A percentile compares a stretch with the other conserved stretches of the same genome.
phyloP scores from a whole-genome alignment of 1,140 invertebrate species.

The Drosophila oshimai region DNA sequence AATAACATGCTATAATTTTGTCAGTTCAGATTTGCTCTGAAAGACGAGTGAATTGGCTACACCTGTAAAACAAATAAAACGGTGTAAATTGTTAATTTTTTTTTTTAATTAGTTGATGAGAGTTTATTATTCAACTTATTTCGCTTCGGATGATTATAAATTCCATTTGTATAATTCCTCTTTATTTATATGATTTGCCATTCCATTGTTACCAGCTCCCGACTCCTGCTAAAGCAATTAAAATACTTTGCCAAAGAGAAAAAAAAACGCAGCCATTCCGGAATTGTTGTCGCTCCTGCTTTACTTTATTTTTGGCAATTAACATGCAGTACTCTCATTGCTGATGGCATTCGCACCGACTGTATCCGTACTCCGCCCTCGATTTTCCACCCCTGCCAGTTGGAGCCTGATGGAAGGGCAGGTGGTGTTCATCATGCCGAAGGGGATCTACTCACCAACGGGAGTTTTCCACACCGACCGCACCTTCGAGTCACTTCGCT shows the following conservation, averaged over 20 bases:
- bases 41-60: background rate
- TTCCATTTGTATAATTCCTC: conserved; percentile 14
- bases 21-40: too few relatives aligned
- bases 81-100: background rate
- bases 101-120: conserved; percentile 13
- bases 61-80: background rate
- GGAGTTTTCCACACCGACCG: conserved; percentile 2
- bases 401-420: background rate
- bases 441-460: background rate
- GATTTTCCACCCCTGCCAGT: background rate
- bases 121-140: background rate
- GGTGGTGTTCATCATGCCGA: conserved; percentile 14
- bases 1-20: too few relatives aligned
- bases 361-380: background rate
- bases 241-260: conserved; percentile 14
- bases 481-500: conserved; percentile 24
- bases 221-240: conserved; percentile 11
- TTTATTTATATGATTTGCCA: conserved; percentile 22
- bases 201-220: background rate
- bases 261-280: conserved; percentile 10
- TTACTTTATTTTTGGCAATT: conserved; percentile 46
- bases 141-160: conserved; percentile 10
- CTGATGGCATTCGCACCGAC: conserved; percentile 20
- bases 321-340: conserved; percentile 27
- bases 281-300: conserved; percentile 36